A percentile compares a stretch with the other conserved stretches of the same genome.
phyloP scores from a whole-genome alignment of 2,797 vertebrate genomes.

The Schizopygopsis pylzovi region DNA sequence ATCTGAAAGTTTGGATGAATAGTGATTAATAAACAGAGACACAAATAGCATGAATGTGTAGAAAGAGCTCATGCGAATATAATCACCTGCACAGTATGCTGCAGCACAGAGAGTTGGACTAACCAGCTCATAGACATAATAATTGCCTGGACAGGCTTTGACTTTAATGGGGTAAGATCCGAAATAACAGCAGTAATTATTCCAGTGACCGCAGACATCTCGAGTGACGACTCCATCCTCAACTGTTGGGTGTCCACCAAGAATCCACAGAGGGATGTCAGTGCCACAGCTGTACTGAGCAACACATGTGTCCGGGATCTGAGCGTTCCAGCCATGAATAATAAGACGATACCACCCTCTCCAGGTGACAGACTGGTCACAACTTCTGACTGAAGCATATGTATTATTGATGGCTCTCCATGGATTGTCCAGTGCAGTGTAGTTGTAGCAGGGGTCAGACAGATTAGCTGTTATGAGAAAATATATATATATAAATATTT shows the following conservation, averaged over 20 bases:
- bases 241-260: neutral
- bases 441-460: constrained; percentile 11
- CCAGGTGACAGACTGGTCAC: neutral
- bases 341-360: constrained; percentile 33
- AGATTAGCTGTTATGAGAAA: neutral
- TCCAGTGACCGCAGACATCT: neutral
- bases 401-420: neutral
- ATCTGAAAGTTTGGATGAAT: neutral
- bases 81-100: constrained; percentile 16
- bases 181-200: accelerated
- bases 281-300: neutral
- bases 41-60: neutral
- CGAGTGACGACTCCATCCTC: neutral
- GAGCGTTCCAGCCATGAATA: no score
- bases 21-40: neutral
- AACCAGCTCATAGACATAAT: constrained; percentile 8
- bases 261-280: constrained; percentile 9
- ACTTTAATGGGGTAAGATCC: neutral
- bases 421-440: neutral
- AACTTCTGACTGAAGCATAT: no score
- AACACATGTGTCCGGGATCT: constrained; percentile 29
- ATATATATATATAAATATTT: no score
- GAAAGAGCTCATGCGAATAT: neutral
- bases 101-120: neutral
- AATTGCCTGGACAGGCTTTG: constrained; percentile 6